phyloP scores from a whole-genome alignment of 2,113 vertebrate genomes.

The Nycticorax nycticorax region DNA sequence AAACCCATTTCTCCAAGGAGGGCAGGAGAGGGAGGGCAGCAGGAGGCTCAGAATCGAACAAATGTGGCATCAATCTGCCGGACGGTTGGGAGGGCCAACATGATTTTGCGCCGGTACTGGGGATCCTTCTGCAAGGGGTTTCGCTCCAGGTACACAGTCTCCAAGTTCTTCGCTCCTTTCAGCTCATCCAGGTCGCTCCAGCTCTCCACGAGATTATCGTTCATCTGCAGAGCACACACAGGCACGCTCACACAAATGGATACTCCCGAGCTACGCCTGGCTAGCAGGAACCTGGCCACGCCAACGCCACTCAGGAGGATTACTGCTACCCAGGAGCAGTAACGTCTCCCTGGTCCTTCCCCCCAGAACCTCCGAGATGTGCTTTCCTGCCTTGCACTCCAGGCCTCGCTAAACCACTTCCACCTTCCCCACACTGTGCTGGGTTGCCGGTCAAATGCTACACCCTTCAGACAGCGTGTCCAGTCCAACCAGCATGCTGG shows the following conservation, averaged over 20 bases:
- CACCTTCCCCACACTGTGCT: fast-evolving
- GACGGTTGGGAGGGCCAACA: slow-evolving; percentile 91
- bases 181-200: slow-evolving; percentile 96
- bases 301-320: fast-evolving
- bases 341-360: fast-evolving
- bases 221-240: slow-evolving; percentile 83
- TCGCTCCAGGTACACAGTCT: slow-evolving; percentile 94
- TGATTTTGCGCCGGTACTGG: slow-evolving; percentile 96
- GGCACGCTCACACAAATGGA: not conserved
- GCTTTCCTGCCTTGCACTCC: not conserved
- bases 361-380: not conserved
- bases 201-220: slow-evolving; percentile 94
- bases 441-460: not conserved
- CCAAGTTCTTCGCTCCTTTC: slow-evolving; percentile 88
- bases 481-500: fast-evolving
- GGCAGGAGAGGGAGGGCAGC: not conserved
- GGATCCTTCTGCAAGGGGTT: slow-evolving; percentile 97
- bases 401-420: not conserved
- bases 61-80: slow-evolving; percentile 97
- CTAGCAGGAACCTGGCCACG: no score
- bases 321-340: fast-evolving
- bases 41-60: slow-evolving; percentile 88
- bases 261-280: not conserved
- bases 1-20: slow-evolving; percentile 24
- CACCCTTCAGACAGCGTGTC: not conserved